Percentiles rank a stretch among this genome's conserved stretches.
phyloP scores from a whole-genome alignment of 2,888 invertebrate species.

The Scotopteryx bipunctaria region DNA sequence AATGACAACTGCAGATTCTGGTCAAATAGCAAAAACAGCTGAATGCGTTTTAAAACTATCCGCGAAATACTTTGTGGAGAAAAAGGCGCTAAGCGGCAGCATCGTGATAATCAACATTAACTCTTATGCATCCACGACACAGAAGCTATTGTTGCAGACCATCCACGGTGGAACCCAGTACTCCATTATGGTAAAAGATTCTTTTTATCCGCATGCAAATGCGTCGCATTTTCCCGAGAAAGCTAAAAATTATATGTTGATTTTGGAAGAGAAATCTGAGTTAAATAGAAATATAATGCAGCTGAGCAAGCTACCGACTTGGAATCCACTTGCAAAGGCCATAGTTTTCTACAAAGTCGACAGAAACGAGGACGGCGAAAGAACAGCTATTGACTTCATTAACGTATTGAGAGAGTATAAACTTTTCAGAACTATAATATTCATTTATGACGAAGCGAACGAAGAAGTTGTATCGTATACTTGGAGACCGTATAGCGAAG shows the following conservation, averaged over 20 bases:
- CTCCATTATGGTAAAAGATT: conserved; percentile 80
- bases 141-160: conserved; percentile 68
- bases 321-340: conserved; percentile 80
- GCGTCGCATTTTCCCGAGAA: conserved; percentile 81
- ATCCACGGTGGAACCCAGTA: conserved; percentile 74
- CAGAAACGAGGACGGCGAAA: conserved; percentile 53
- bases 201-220: conserved; percentile 74
- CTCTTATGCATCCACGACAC: conserved; percentile 68
- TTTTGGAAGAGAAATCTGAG: conserved; percentile 76
- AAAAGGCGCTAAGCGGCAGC: conserved; percentile 76
- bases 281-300: conserved; percentile 72
- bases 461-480: conserved; percentile 69
- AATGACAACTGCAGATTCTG: conserved; percentile 64
- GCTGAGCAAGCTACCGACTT: conserved; percentile 74
- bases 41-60: conserved; percentile 80
- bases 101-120: conserved; percentile 79
- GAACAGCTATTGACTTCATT: conserved; percentile 64
- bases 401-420: conserved; percentile 67
- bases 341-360: conserved; percentile 70
- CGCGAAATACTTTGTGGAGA: conserved; percentile 79
- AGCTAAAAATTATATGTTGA: conserved; percentile 81
- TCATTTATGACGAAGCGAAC: conserved; percentile 59
- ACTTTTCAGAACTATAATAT: conserved; percentile 69
- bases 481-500: conserved; percentile 72
- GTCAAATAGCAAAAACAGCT: conserved; percentile 69